phyloP scores from a whole-genome alignment of 1,140 invertebrate species.

The Lordiphosa clarofinis region DNA sequence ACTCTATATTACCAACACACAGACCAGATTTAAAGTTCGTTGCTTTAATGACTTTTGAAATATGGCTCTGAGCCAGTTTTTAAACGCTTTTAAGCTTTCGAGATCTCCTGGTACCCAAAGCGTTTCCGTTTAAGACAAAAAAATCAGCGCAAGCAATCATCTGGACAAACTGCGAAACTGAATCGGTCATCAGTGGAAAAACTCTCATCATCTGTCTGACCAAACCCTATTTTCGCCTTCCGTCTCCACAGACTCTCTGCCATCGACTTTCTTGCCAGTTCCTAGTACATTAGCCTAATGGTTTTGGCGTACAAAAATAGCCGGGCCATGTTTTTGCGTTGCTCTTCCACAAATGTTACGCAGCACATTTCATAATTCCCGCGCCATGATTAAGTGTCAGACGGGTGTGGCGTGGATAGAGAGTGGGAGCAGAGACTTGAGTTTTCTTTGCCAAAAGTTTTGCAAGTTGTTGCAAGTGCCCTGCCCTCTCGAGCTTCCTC shows the following conservation, averaged over 20 bases:
- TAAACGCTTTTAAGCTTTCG: no score
- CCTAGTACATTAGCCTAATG: constrained; percentile 67
- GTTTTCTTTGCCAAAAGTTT: constrained; percentile 49
- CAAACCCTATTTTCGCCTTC: not conserved
- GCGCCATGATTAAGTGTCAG: constrained; percentile 60
- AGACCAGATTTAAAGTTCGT: no score
- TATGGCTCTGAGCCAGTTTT: no score
- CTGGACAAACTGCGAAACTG: not conserved
- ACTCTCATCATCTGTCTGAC: not conserved
- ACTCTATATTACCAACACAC: no score
- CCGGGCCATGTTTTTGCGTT: no score
- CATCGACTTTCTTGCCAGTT: constrained; percentile 1
- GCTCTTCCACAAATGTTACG: constrained; percentile 38
- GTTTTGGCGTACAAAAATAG: constrained; percentile 38
- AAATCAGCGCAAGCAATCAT: no score
- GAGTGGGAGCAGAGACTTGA: constrained; percentile 2
- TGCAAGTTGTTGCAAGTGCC: constrained; percentile 38
- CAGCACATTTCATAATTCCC: constrained; percentile 76
- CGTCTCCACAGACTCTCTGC: no score
- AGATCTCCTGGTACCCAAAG: no score
- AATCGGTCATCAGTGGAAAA: constrained; percentile 6
- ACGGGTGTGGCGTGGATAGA: not conserved
- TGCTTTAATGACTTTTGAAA: no score
- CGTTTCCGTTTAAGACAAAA: no score
- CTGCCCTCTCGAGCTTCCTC: not conserved